phyloP scores from a whole-genome alignment of 2,797 vertebrate species.

The Helicolenus hilgendorfi region DNA sequence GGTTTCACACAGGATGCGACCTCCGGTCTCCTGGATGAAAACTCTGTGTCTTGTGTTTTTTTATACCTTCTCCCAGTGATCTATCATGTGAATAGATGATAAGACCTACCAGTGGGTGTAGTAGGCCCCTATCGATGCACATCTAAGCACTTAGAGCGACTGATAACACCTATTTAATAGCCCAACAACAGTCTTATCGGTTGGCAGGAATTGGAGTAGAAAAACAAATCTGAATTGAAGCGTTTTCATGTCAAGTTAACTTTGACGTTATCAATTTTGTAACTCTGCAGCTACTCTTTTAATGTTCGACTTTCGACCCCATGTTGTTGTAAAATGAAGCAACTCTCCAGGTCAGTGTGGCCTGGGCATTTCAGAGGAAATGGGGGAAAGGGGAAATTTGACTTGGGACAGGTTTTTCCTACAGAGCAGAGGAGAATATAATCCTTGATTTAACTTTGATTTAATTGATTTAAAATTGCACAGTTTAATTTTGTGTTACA shows the following conservation, averaged over 20 bases:
- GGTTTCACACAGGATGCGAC: too few relatives aligned
- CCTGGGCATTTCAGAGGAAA: neutral
- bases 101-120: too few relatives aligned
- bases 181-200: too few relatives aligned
- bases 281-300: neutral
- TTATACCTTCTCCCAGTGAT: too few relatives aligned
- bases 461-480: neutral
- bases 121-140: too few relatives aligned
- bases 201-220: neutral
- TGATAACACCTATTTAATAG: too few relatives aligned
- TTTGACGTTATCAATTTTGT: neutral
- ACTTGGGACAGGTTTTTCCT: neutral
- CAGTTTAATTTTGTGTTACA: neutral
- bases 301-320: slow-evolving; percentile 1
- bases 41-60: too few relatives aligned
- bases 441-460: neutral
- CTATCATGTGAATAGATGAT: too few relatives aligned
- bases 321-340: neutral
- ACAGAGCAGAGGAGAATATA: neutral
- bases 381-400: neutral
- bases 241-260: slow-evolving; percentile 40
- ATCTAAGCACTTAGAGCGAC: too few relatives aligned
- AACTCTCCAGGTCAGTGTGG: neutral
- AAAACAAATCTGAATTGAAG: neutral
- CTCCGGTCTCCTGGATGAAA: too few relatives aligned